Evolutionary conservation across 2,113 vertebrate genomes (phyloP), one percentile per base, ranked within the genome.

Genomic region (Halichoeres trimaculatus): DNA sequence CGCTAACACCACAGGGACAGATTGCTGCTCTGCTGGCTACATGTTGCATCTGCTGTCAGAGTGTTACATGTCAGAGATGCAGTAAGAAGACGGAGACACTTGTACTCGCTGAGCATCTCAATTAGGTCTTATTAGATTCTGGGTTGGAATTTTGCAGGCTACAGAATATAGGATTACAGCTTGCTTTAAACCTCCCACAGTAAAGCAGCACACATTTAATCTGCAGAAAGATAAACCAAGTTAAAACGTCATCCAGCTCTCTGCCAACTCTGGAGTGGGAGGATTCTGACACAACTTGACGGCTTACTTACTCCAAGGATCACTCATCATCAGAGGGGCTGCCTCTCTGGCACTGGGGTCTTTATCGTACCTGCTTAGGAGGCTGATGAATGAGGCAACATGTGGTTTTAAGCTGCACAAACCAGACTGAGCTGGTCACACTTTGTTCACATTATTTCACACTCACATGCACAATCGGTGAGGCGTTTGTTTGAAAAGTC

Each of bases 11-110:
- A 9, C 60, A 19, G 80, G 80, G 68, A 85, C 87, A 87, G 87
- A 85, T 81, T 85, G 82, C 54, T 16, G 59, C 85, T 19, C 85
- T 11, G 71, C 76, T 41, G 78, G 78, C 66, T 82, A 2, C 47
- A 2, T 77, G 72, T 58, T 58, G 59, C 16, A 4, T 22, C 10
- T 80, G 70, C 63, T 70, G 54, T 82, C 72, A 60, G 45, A 59
- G 36, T 30, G 61, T 16, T 22, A n/a, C 58, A 34, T 57, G 43
- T 74, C 45, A 53, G 1, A 11, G 66, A 61, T 53, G 66, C 58
- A 70, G 40, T 19, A 52, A 64, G 55, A 56, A 56, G 43, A 43
- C 40, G 41, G 55, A 30, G 62, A 60, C 48, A n/a, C 72, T 70
- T 69, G 34, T 23, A 48, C 45, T 17, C 13, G 17, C 35, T 65